A percentile compares a stretch with the other conserved stretches of the same genome.
These are phyloP conservation scores for Bimastos eiseni DNA, from an alignment of 2,888 invertebrate species.

Conservation along the genomic window DNA sequence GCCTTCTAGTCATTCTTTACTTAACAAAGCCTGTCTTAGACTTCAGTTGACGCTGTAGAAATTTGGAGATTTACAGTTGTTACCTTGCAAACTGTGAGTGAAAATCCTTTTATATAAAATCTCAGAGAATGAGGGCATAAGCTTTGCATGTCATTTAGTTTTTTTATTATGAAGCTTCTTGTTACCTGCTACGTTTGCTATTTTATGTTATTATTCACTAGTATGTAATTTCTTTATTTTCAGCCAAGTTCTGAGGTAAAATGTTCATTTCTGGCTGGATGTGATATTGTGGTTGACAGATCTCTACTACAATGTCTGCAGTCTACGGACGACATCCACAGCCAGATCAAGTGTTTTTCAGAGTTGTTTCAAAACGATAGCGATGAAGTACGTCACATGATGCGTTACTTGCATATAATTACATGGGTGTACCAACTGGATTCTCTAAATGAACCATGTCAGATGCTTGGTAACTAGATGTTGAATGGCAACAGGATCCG, in stretches of 20 bases:
- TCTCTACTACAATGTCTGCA: slow-evolving; percentile 4
- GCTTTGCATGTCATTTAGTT: neutral
- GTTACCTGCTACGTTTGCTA: neutral
- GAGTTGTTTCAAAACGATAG: slow-evolving; percentile 7
- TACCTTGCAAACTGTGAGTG: too few relatives aligned
- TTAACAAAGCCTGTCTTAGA: too few relatives aligned
- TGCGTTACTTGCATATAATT: neutral
- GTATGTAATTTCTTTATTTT: neutral
- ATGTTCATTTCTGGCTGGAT: slow-evolving; percentile 17
- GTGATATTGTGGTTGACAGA: slow-evolving; percentile 16
- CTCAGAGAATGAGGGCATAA: too few relatives aligned
- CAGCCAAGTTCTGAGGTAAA: slow-evolving; percentile 13
- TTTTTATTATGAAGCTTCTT: neutral
- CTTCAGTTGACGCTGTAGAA: too few relatives aligned
- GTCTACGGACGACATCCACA: neutral
- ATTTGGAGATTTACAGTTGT: too few relatives aligned
- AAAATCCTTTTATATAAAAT: too few relatives aligned
- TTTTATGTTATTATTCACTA: neutral
- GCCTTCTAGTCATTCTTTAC: too few relatives aligned
- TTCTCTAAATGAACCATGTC: neutral
- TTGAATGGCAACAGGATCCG: too few relatives aligned
- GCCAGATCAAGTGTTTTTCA: neutral
- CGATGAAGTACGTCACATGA: neutral
- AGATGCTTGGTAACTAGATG: too few relatives aligned
- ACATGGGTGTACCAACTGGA: neutral